A percentile compares a stretch with the other conserved stretches of the same genome.
Evolutionary conservation across 2,113 vertebrate genomes (phyloP).

Genomic region (Dipodomys merriami): DNA sequence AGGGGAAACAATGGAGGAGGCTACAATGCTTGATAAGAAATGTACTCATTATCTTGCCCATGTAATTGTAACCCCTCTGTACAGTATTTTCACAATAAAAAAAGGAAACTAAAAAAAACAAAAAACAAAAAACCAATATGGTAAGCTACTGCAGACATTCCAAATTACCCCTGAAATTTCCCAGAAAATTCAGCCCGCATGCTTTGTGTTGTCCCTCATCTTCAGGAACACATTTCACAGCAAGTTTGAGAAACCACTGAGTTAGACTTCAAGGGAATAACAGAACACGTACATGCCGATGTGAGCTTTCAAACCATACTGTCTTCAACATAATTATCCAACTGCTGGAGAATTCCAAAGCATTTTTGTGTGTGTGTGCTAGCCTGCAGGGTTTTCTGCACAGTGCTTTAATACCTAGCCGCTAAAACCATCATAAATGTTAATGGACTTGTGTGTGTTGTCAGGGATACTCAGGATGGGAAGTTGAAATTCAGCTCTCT

Average conservation of each 20-base stretch:
- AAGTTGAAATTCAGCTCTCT: background rate
- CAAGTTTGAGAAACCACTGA: conserved; percentile 4
- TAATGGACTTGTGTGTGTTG: background rate
- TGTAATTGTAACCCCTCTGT: too few species aligned
- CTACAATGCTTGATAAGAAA: too few species aligned
- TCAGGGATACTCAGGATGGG: background rate
- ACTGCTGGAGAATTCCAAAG: conserved; percentile 56
- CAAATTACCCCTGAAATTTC: background rate
- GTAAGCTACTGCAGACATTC: background rate
- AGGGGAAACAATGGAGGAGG: too few species aligned
- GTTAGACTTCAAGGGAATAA: conserved; percentile 12
- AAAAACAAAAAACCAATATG: background rate
- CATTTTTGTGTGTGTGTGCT: background rate
- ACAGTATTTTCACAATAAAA: too few species aligned
- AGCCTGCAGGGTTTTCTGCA: background rate
- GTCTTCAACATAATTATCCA: conserved; percentile 50
- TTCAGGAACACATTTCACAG: conserved; percentile 22
- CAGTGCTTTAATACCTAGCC: background rate
- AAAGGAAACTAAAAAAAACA: too few species aligned
- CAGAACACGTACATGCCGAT: background rate
- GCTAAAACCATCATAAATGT: conserved; percentile 43
- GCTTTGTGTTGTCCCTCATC: background rate
- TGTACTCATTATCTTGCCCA: too few species aligned
- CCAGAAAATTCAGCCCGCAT: background rate
- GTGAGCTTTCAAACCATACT: background rate